Evolutionary conservation across 2,888 invertebrate species (phyloP).

Genomic region (Dolomedes plantarius): DNA sequence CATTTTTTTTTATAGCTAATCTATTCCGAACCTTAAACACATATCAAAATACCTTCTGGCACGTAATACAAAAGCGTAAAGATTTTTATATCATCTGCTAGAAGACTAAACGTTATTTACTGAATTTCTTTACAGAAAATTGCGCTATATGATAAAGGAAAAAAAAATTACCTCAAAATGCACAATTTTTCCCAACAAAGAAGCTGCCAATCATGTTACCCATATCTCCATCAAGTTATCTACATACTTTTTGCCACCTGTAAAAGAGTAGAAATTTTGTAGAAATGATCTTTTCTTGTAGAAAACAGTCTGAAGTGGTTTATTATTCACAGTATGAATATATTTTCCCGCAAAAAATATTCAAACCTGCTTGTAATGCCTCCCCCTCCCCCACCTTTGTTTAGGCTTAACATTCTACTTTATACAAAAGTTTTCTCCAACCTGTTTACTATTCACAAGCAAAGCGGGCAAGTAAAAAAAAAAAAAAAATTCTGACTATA

Average conservation of each 20-base stretch:
- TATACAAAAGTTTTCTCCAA: constrained; percentile 63
- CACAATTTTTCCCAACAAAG: too few relatives aligned
- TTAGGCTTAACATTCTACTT: constrained; percentile 66
- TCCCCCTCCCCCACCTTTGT: constrained; percentile 45
- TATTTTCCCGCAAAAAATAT: constrained; percentile 50
- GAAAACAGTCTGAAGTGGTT: constrained; percentile 62
- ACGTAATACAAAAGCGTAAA: too few relatives aligned
- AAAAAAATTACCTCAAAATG: too few relatives aligned
- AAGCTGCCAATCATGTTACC: not conserved
- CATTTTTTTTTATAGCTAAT: too few relatives aligned
- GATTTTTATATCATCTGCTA: too few relatives aligned
- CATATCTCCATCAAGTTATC: not conserved
- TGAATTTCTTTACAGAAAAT: too few relatives aligned
- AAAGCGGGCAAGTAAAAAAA: constrained; percentile 11
- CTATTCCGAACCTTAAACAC: too few relatives aligned
- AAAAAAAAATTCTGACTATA: constrained; percentile 51
- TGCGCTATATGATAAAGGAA: too few relatives aligned
- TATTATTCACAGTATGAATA: constrained; percentile 64
- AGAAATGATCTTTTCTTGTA: constrained; percentile 10
- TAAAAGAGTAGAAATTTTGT: not conserved
- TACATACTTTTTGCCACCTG: not conserved
- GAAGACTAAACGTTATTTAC: too few relatives aligned
- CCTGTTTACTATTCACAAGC: constrained; percentile 68
- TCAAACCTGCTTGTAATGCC: constrained; percentile 34
- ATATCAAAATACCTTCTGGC: too few relatives aligned